phyloP scores from a whole-genome alignment of 2,888 invertebrate species.

The Nemotelus nigrinus region DNA sequence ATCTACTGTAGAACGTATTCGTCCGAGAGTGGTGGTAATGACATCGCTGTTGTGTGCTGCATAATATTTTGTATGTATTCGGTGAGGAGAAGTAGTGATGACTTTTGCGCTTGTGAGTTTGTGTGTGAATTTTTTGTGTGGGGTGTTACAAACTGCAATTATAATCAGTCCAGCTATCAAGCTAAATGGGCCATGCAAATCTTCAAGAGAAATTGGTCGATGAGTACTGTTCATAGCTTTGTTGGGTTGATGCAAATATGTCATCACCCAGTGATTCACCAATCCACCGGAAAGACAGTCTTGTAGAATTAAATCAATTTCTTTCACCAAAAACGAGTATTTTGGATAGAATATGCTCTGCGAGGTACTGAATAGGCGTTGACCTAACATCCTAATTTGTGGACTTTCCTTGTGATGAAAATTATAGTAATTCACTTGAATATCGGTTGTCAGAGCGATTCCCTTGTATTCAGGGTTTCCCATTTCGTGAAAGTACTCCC shows the following conservation, averaged over 20 bases:
- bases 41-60: no score
- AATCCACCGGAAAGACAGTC: slow-evolving; percentile 20
- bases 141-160: no score
- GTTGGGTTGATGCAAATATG: not conserved
- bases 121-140: no score
- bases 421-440: slow-evolving; percentile 33
- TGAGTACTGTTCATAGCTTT: not conserved
- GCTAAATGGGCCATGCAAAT: not conserved
- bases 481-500: slow-evolving; percentile 28
- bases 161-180: not conserved
- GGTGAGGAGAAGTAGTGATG: no score
- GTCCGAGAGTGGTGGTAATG: no score
- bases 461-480: slow-evolving; percentile 10
- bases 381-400: not conserved
- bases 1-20: no score
- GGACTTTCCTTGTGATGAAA: not conserved
- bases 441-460: slow-evolving; percentile 27
- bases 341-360: slow-evolving; percentile 23
- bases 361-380: slow-evolving; percentile 8
- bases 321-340: slow-evolving; percentile 21
- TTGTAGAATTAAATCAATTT: slow-evolving; percentile 19
- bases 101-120: no score
- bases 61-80: no score
- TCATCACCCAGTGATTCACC: slow-evolving; percentile 18
- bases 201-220: not conserved